Evolutionary conservation across 2,113 vertebrate genomes (phyloP).

Genomic region (Pholis gunnellus): DNA sequence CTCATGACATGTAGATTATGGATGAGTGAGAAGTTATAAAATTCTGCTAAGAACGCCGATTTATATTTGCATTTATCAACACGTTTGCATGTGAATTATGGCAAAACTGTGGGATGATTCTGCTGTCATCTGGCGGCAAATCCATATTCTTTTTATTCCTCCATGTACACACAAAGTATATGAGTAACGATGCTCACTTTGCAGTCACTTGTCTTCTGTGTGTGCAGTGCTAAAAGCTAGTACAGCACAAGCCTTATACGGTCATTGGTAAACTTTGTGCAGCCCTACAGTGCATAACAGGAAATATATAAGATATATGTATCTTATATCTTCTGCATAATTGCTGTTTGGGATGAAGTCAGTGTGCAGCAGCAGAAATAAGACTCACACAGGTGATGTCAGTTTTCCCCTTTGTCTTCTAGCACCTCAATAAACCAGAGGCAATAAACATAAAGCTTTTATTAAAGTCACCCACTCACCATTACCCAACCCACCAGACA

Average conservation of each 20-base stretch:
- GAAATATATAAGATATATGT: not conserved
- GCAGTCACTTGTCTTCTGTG: not conserved
- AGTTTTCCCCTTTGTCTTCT: not conserved
- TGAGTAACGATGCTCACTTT: not conserved
- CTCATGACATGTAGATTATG: not conserved
- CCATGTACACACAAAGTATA: not conserved
- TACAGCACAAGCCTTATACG: not conserved
- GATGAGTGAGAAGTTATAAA: not conserved
- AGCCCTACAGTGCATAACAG: not conserved
- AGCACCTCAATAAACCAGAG: slow-evolving; percentile 31
- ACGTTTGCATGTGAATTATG: not conserved
- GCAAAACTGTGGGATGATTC: not conserved
- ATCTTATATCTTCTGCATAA: not conserved
- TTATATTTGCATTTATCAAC: not conserved
- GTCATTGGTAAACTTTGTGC: rapidly evolving
- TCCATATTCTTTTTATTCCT: not conserved
- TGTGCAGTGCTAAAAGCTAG: not conserved
- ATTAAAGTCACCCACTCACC: slow-evolving; percentile 57
- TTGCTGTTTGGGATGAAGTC: not conserved
- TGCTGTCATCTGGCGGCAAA: no score
- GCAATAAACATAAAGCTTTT: slow-evolving; percentile 52
- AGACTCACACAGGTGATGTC: slow-evolving; percentile 3
- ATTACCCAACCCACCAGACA: slow-evolving; percentile 35
- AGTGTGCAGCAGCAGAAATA: not conserved
- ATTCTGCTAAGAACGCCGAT: not conserved